phyloP scores from a whole-genome alignment of 2,113 vertebrate genomes.

The Neodontobutis hainanensis region DNA sequence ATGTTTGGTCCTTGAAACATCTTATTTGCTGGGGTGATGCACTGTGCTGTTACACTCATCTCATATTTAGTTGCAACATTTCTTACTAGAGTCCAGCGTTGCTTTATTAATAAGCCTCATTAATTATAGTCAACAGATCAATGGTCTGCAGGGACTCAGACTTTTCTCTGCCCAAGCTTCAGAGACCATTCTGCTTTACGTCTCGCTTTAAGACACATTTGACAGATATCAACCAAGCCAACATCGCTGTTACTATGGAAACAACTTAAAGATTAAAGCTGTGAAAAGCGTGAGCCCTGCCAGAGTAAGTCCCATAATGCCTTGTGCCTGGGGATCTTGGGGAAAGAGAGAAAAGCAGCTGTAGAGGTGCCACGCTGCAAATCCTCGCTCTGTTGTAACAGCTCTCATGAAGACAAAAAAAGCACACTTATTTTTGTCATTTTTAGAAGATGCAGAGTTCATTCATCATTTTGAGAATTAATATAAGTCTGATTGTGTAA shows the following conservation, averaged over 20 bases:
- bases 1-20: too few relatives aligned
- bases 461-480: not conserved
- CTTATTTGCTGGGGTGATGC: too few relatives aligned
- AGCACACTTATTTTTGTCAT: slow-evolving; percentile 14
- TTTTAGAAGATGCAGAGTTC: not conserved
- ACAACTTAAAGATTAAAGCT: slow-evolving; percentile 83
- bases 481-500: not conserved
- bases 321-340: slow-evolving; percentile 72
- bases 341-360: slow-evolving; percentile 42
- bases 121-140: slow-evolving; percentile 49
- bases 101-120: slow-evolving; percentile 14
- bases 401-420: slow-evolving; percentile 48
- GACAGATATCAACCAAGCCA: slow-evolving; percentile 62
- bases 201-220: slow-evolving; percentile 49
- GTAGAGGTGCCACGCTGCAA: slow-evolving; percentile 46
- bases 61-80: too few relatives aligned
- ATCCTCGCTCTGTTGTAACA: slow-evolving; percentile 47
- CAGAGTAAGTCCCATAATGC: slow-evolving; percentile 72
- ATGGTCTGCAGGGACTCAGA: slow-evolving; percentile 42
- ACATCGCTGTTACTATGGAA: slow-evolving; percentile 81
- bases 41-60: too few relatives aligned
- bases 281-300: slow-evolving; percentile 67
- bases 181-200: slow-evolving; percentile 44
- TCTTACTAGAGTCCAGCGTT: not conserved
- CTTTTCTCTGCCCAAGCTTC: slow-evolving; percentile 19